A percentile compares a stretch with the other conserved stretches of the same genome.
phyloP scores from a whole-genome alignment of 2,113 vertebrate species.

The Arothron firmamentum region DNA sequence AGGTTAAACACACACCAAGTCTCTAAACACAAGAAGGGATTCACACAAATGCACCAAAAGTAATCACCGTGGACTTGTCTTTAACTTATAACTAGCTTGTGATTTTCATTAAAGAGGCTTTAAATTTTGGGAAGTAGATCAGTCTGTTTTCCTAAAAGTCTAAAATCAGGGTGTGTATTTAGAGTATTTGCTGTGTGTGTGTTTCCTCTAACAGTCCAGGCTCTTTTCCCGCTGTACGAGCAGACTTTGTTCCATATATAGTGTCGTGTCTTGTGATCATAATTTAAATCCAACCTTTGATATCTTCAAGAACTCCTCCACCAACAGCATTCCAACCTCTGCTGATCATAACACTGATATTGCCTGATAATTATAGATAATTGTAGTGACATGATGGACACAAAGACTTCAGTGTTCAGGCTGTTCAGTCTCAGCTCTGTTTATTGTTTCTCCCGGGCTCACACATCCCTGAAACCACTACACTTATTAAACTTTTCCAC shows the following conservation, averaged over 20 bases:
- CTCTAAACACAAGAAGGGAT: neutral
- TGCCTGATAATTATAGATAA: neutral
- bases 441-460: neutral
- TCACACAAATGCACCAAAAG: neutral
- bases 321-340: neutral
- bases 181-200: neutral
- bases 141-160: too few relatives aligned
- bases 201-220: neutral
- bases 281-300: slow-evolving; percentile 1
- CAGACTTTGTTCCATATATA: slow-evolving; percentile 3
- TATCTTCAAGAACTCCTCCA: neutral
- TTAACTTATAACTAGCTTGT: too few relatives aligned
- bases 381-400: neutral
- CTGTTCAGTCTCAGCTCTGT: neutral
- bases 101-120: too few relatives aligned
- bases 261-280: neutral
- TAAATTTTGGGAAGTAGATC: too few relatives aligned
- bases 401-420: neutral
- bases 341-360: slow-evolving; percentile 2
- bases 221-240: neutral
- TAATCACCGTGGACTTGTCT: neutral
- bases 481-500: too few relatives aligned
- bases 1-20: neutral
- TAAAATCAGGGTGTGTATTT: too few relatives aligned
- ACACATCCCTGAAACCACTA: too few relatives aligned